Conservation (phyloP, 2,113 vertebrate genomes). For the Macrotus californicus region DNA sequence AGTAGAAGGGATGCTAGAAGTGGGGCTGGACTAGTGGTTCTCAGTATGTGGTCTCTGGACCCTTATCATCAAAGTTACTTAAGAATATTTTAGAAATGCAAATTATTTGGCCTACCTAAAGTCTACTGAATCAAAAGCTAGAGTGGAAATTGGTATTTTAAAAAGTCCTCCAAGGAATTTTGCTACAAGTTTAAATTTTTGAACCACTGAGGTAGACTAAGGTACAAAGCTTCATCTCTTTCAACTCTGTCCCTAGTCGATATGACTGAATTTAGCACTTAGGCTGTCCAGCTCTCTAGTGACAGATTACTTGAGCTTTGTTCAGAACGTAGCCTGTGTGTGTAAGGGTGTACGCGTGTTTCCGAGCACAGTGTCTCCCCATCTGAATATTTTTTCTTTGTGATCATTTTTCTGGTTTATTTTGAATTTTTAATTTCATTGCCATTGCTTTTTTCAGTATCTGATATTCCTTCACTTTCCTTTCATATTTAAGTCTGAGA, state of each 20-base stretch:
- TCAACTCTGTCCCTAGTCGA: not conserved
- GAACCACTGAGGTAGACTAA: not conserved
- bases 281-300: not conserved
- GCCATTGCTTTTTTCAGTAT: not conserved
- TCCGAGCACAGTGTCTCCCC: not conserved
- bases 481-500: not conserved
- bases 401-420: not conserved
- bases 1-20: not conserved
- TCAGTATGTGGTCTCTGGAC: not conserved
- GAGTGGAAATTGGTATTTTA: not conserved
- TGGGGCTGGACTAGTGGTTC: not conserved
- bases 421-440: not conserved
- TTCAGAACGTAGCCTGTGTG: not conserved
- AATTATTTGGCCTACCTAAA: not conserved
- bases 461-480: not conserved
- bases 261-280: not conserved
- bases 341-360: not conserved
- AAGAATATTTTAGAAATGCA: not conserved
- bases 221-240: not conserved
- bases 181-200: not conserved
- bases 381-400: not conserved
- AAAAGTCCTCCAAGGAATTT: not conserved
- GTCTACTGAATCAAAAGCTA: not conserved
- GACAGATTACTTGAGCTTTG: not conserved
- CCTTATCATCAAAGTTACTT: not conserved